Conservation (phyloP, 2,797 vertebrate species). For the Tragopan temminckii region DNA sequence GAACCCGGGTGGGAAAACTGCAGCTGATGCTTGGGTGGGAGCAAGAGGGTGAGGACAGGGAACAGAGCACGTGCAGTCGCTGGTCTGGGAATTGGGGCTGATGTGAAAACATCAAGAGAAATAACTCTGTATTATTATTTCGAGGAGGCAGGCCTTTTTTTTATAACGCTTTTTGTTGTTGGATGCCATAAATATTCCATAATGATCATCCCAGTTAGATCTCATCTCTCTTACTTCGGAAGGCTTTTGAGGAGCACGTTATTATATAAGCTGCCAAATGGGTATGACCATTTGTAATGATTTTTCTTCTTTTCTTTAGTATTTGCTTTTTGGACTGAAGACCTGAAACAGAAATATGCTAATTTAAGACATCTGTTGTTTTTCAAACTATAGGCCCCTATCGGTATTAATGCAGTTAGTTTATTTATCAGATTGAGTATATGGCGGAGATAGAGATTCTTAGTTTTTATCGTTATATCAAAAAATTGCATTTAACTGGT, state of each 20-base stretch:
- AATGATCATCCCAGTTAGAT: conserved; percentile 71
- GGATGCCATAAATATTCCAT: conserved; percentile 68
- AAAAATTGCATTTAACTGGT: not conserved
- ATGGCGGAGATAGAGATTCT: conserved; percentile 11
- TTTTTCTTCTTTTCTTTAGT: conserved; percentile 67
- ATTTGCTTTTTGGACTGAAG: conserved; percentile 70
- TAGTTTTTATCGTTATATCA: conserved; percentile 8
- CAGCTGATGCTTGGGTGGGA: not conserved
- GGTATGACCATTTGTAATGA: conserved; percentile 67
- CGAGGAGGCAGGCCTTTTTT: conserved; percentile 58
- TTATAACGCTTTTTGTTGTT: conserved; percentile 73
- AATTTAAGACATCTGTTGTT: conserved; percentile 78
- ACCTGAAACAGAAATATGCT: conserved; percentile 69
- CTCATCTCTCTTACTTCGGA: conserved; percentile 70
- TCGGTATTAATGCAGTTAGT: conserved; percentile 20
- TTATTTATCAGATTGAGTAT: not conserved
- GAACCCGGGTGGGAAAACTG: not conserved
- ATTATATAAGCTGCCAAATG: conserved; percentile 72
- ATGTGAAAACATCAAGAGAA: conserved; percentile 64
- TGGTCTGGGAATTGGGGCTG: conserved; percentile 36
- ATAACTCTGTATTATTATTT: conserved; percentile 68
- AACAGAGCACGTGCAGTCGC: fast-evolving
- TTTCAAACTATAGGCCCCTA: conserved; percentile 58
- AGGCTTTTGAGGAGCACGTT: conserved; percentile 62
- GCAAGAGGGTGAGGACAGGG: not conserved